A percentile compares a stretch with the other conserved stretches of the same genome.
Conservation (phyloP, 2,113 vertebrate genomes). For the Pungitius pungitius region DNA sequence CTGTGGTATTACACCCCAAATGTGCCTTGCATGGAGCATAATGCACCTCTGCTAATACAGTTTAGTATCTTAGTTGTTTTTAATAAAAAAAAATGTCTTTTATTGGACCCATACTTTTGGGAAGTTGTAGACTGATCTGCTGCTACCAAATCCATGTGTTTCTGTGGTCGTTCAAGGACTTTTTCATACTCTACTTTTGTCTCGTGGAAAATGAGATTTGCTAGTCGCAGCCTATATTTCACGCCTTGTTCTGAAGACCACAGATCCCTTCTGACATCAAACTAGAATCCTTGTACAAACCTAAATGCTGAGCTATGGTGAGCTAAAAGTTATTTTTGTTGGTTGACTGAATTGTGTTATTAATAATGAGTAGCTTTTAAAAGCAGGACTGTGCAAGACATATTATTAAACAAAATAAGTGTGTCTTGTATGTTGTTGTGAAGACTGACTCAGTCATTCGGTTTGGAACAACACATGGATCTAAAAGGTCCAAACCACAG, state of each 20-base stretch:
- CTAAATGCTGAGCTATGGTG: background rate
- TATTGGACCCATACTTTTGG: background rate
- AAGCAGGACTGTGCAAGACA: background rate
- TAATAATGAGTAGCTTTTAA: slow-evolving; percentile 4
- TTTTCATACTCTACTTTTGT: background rate
- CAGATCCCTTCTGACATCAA: background rate
- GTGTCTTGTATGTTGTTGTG: background rate
- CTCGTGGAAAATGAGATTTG: background rate
- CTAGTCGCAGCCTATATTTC: background rate
- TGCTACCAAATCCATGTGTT: background rate
- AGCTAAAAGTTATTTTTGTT: background rate
- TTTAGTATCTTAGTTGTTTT: background rate
- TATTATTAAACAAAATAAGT: background rate
- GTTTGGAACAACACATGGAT: background rate
- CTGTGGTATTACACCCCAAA: background rate
- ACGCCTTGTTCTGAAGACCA: background rate
- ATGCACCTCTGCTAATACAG: background rate
- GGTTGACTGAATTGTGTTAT: background rate
- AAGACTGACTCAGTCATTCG: background rate
- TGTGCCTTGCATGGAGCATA: background rate
- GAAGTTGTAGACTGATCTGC: background rate
- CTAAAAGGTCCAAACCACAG: background rate
- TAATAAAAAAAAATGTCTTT: background rate
- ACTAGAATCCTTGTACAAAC: background rate
- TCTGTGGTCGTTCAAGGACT: background rate